phyloP scores from a whole-genome alignment of 2,797 vertebrate species.

The Arctocebus calabarensis region DNA sequence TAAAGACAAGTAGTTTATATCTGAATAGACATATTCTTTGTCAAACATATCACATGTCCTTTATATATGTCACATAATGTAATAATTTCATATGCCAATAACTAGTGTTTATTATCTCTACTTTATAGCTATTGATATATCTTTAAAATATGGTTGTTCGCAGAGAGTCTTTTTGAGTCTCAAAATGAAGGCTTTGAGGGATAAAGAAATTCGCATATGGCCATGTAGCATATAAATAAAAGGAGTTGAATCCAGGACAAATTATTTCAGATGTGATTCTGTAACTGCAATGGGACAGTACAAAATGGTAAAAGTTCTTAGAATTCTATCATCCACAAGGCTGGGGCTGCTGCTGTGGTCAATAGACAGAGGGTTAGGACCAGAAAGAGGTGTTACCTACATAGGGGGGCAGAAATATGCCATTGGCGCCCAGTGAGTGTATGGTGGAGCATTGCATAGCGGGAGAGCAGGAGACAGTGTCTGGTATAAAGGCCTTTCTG shows the following conservation, averaged over 20 bases:
- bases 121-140: not conserved
- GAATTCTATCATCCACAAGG: not conserved
- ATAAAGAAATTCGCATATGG: not conserved
- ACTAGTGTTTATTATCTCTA: not conserved
- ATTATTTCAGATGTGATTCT: not conserved
- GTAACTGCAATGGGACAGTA: not conserved
- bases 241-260: not conserved
- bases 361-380: rapidly evolving
- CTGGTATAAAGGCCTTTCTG: rapidly evolving
- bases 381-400: not conserved
- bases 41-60: not conserved
- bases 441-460: not conserved
- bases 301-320: not conserved
- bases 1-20: not conserved
- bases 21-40: not conserved
- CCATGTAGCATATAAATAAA: not conserved
- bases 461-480: not conserved
- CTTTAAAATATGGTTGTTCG: not conserved
- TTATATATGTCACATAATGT: not conserved
- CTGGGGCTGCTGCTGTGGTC: not conserved
- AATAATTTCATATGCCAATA: not conserved
- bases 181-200: constrained; percentile 1
- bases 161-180: not conserved
- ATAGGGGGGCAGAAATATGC: not conserved
- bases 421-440: rapidly evolving